Conservation (phyloP, 2,113 vertebrate genomes). For the Pterophyllum scalare region DNA sequence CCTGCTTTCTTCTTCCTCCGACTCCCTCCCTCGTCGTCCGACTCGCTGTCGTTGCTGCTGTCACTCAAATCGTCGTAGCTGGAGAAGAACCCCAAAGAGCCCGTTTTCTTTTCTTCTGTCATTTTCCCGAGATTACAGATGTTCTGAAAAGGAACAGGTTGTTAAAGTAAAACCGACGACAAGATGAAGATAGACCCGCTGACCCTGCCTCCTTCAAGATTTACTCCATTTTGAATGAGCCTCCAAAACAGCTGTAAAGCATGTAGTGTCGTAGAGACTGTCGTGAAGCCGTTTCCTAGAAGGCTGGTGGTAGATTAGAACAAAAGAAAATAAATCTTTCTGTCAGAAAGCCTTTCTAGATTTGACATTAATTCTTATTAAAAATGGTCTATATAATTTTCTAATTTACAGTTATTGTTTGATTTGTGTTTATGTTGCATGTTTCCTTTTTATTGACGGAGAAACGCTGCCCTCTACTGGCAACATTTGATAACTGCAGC, state of each 20-base stretch:
- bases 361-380: neutral
- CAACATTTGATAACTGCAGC: neutral
- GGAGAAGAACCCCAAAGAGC: conserved; percentile 89
- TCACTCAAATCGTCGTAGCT: conserved; percentile 85
- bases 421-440: neutral
- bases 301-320: neutral
- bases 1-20: conserved; percentile 61
- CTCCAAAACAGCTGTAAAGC: conserved; percentile 71
- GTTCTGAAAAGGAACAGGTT: rapidly evolving
- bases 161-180: neutral
- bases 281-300: conserved; percentile 36
- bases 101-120: conserved; percentile 86
- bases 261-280: conserved; percentile 11
- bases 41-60: conserved; percentile 81
- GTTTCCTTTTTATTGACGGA: neutral
- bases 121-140: conserved; percentile 53
- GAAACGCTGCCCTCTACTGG: conserved; percentile 37
- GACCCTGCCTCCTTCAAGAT: neutral
- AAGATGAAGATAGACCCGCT: too few relatives aligned
- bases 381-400: neutral
- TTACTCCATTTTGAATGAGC: conserved; percentile 80
- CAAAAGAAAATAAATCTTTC: neutral
- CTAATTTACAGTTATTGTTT: neutral
- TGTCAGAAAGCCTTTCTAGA: neutral
- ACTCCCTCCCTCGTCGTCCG: conserved; percentile 70